Evolutionary conservation across 2,797 vertebrate genomes (phyloP).

Genomic region (Micromesistius poutassou): DNA sequence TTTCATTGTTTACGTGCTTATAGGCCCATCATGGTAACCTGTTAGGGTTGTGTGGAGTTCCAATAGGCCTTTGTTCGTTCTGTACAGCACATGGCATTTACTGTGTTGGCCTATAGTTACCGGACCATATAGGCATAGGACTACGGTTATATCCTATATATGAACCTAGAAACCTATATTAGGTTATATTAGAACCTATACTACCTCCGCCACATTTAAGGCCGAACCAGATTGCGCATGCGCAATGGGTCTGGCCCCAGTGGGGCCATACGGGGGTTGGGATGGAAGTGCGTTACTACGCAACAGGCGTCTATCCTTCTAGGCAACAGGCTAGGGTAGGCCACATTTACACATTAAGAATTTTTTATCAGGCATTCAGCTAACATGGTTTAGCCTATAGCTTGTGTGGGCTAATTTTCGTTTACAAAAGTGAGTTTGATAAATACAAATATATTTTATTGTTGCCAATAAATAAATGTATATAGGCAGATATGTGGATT

Average conservation of each 20-base stretch:
- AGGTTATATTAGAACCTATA: too few relatives aligned
- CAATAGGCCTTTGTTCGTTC: not conserved
- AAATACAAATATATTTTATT: not conserved
- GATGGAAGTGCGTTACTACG: not conserved
- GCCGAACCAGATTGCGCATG: too few relatives aligned
- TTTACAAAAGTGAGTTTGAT: not conserved
- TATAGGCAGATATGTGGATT: not conserved
- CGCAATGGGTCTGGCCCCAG: too few relatives aligned
- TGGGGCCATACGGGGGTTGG: not conserved
- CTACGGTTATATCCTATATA: not conserved
- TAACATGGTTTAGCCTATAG: too few relatives aligned
- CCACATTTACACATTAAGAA: not conserved
- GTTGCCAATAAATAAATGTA: not conserved
- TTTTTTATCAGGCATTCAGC: not conserved
- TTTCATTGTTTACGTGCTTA: not conserved
- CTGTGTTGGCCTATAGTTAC: not conserved
- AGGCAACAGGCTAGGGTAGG: not conserved
- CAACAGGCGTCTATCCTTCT: not conserved
- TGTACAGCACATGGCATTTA: not conserved
- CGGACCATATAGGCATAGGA: too few relatives aligned
- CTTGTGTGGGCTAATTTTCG: too few relatives aligned
- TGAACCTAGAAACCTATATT: not conserved
- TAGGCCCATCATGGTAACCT: not conserved
- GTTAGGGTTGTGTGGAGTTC: not conserved
- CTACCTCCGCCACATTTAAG: too few relatives aligned